These are phyloP conservation scores for Drosophila eohydei DNA, from an alignment of 2,888 invertebrate species.

Conservation along the genomic window DNA sequence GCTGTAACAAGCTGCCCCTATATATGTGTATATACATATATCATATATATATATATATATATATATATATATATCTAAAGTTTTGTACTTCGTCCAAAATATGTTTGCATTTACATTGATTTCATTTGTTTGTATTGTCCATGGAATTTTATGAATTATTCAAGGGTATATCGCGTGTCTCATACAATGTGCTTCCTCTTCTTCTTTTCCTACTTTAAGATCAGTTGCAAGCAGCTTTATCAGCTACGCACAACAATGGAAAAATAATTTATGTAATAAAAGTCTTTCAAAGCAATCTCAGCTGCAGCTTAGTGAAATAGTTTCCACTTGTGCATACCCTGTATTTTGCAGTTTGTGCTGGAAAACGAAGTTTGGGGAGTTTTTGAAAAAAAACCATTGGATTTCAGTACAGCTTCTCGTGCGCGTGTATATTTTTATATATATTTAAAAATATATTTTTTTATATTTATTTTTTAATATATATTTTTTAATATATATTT, in stretches of 20 bases:
- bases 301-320: background rate
- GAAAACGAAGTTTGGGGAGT: background rate
- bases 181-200: constrained; percentile 24
- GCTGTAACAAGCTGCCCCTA: background rate
- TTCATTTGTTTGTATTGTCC: constrained; percentile 15
- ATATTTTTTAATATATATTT: no score
- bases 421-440: no score
- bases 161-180: constrained; percentile 49
- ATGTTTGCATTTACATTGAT: constrained; percentile 11
- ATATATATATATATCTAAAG: constrained; percentile 7
- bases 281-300: background rate
- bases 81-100: constrained; percentile 23
- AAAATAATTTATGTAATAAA: background rate
- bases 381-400: background rate
- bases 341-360: background rate
- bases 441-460: no score
- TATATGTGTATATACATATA: background rate
- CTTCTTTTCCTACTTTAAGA: background rate
- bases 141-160: constrained; percentile 59
- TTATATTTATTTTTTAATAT: no score
- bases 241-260: constrained; percentile 25
- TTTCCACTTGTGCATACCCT: background rate
- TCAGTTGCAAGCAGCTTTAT: constrained; percentile 28
- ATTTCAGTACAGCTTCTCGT: background rate
- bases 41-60: background rate